phyloP scores from a whole-genome alignment of 35 echinoderm and acorn worm genomes.

The Lytechinus variegatus region DNA sequence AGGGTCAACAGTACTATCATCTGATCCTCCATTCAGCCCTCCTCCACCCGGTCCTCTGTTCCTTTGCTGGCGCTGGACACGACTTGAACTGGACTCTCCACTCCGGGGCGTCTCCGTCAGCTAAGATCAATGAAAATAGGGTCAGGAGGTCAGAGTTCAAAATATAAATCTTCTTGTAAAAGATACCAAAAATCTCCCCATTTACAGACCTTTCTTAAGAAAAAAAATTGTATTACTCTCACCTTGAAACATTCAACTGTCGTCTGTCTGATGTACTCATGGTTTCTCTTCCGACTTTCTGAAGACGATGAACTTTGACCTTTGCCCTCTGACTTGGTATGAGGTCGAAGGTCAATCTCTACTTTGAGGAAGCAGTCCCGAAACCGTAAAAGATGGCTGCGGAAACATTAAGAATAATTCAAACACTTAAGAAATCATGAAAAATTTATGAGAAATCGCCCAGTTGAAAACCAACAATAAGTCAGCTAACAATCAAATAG shows the following conservation, averaged over 20 bases:
- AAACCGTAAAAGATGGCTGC: conserved; percentile 78
- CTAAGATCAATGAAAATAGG: conserved; percentile 41
- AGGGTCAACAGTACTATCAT: conserved; percentile 65
- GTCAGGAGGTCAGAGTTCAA: not conserved
- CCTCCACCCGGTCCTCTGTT: not conserved
- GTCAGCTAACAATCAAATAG: no score
- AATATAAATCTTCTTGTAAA: no score
- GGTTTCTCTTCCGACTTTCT: conserved; percentile 22
- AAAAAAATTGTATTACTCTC: not conserved
- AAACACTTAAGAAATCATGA: no score
- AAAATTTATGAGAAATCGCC: no score
- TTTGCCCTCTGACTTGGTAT: conserved; percentile 33
- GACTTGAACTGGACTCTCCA: conserved; percentile 40
- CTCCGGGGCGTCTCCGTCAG: conserved; percentile 76
- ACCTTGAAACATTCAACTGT: conserved; percentile 92
- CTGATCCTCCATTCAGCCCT: conserved; percentile 82
- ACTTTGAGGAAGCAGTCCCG: conserved; percentile 83
- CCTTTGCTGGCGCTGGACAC: conserved; percentile 40
- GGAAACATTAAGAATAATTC: not conserved
- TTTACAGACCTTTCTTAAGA: no score
- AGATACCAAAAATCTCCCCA: not conserved
- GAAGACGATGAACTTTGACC: not conserved
- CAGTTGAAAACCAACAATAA: no score
- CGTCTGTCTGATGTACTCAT: conserved; percentile 81
- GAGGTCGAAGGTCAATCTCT: conserved; percentile 63